Evolutionary conservation across 2,113 vertebrate genomes (phyloP).

Genomic region (Burhinus bistriatus): DNA sequence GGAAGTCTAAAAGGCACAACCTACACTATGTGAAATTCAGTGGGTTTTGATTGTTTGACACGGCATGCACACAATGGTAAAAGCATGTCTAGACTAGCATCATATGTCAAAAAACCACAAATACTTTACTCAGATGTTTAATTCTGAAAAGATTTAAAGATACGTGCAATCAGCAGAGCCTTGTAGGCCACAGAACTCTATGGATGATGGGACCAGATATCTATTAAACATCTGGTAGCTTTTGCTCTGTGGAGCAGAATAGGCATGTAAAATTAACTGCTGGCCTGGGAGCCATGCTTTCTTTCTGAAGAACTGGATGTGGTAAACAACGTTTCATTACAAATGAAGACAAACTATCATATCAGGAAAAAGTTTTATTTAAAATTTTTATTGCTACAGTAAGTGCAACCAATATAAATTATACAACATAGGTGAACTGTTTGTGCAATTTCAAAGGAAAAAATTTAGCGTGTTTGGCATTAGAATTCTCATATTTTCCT

Average conservation of each 20-base stretch:
- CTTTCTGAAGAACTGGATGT: not conserved
- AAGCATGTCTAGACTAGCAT: not conserved
- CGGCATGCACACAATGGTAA: not conserved
- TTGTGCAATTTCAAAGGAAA: not conserved
- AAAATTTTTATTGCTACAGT: not conserved
- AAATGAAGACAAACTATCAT: not conserved
- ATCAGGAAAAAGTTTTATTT: not conserved
- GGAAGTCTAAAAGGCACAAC: not conserved
- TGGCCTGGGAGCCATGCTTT: not conserved
- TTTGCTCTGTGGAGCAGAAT: not conserved
- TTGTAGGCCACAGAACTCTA: not conserved
- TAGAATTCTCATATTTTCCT: not conserved
- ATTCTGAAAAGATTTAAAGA: slow-evolving; percentile 6
- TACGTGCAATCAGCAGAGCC: not conserved
- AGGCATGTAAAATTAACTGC: not conserved
- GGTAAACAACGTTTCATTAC: not conserved
- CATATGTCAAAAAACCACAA: not conserved
- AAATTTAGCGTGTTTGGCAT: not conserved
- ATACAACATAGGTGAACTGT: not conserved
- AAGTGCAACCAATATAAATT: not conserved
- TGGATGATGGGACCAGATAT: not conserved
- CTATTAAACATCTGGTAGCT: slow-evolving; percentile 11
- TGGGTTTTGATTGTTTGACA: not conserved
- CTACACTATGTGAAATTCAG: not conserved
- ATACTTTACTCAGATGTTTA: not conserved